Base-by-base conservation (phyloP, 2,797 vertebrate genomes). In the Calcarius lapponicus region DNA sequence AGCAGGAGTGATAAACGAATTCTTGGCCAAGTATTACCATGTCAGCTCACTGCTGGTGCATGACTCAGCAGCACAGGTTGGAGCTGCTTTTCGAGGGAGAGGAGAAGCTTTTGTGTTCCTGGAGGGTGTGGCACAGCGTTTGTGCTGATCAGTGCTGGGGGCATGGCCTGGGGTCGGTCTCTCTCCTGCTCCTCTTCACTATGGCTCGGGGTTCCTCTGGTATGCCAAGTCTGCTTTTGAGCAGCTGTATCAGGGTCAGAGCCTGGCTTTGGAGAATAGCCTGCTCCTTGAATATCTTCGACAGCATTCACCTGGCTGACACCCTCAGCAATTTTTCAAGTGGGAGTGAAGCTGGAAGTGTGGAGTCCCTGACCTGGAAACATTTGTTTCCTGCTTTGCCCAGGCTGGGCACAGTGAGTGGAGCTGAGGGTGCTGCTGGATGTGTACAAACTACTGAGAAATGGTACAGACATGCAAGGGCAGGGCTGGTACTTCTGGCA, bases 111-210 rank as follows among this genome's bases (percentile, higher is more conserved):
- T 75, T 90, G n/a, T 71, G 20, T 8, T 50, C 11, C 36, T 26
- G 40, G 43, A 57, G 76, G 50, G 20, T 21, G 24, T 12, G 57
- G 47, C 58, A 10, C 60, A 50, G 67, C 40, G 2, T 58, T 69
- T 51, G 31, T 42, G 25, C 67, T 62, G 62, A 3, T 36, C 22
- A 25, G 4, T 25, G 42, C 36, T 66, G 51, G 18, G 60, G 34
- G 7, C 43, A n/a, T 1, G 2, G 71, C 36, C 51, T 3, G 4
- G 36, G 24, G 11, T 26, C 4, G 0, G 24, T 43, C 15, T 34
- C 22, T 36, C 19, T 70, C 67, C 56, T 79, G 62, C 26, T 76
- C 6, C 20, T 65, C 65, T 61, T 56, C 14, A 2, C 38, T 25
- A 1, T 43, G 79, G 36, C n/a, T 56, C 3, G 1, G 60, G 60